Evolutionary conservation across 2,888 invertebrate species (phyloP).

Genomic region (Lottia gigantea): DNA sequence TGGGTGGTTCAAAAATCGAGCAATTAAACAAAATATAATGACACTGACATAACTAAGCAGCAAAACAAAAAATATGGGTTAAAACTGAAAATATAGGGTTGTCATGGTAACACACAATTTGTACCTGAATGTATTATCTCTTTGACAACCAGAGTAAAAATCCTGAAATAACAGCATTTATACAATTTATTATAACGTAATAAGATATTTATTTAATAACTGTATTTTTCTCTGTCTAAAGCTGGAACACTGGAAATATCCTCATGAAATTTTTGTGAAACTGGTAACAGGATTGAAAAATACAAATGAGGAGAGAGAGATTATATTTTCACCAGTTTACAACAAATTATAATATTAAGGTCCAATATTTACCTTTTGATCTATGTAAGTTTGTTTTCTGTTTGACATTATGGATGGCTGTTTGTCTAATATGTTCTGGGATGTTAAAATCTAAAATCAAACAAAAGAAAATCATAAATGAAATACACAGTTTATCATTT

Average conservation of each 20-base stretch:
- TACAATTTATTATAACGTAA: too few species aligned
- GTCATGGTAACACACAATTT: background rate
- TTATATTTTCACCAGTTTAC: background rate
- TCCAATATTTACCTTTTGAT: conserved; percentile 35
- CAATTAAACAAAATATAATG: too few species aligned
- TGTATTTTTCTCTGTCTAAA: too few species aligned
- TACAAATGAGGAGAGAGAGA: too few species aligned
- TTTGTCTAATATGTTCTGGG: conserved; percentile 53
- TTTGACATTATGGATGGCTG: conserved; percentile 50
- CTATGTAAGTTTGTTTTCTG: conserved; percentile 33
- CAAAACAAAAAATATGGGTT: conserved; percentile 3
- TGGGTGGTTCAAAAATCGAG: too few species aligned
- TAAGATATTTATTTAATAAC: too few species aligned
- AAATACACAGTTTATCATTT: too few species aligned
- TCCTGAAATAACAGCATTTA: conserved; percentile 27
- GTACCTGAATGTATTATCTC: conserved; percentile 21
- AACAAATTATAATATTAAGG: background rate
- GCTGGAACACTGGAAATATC: too few species aligned
- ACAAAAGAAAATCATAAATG: conserved; percentile 7
- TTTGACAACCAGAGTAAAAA: conserved; percentile 35
- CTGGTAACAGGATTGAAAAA: background rate
- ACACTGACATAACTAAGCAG: too few species aligned
- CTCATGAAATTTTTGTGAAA: too few species aligned
- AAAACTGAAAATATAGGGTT: conserved; percentile 12
- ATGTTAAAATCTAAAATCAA: conserved; percentile 57